These are phyloP conservation scores for Leptodactylus fallax DNA, from an alignment of 2,797 vertebrate genomes.

Conservation along the genomic window DNA sequence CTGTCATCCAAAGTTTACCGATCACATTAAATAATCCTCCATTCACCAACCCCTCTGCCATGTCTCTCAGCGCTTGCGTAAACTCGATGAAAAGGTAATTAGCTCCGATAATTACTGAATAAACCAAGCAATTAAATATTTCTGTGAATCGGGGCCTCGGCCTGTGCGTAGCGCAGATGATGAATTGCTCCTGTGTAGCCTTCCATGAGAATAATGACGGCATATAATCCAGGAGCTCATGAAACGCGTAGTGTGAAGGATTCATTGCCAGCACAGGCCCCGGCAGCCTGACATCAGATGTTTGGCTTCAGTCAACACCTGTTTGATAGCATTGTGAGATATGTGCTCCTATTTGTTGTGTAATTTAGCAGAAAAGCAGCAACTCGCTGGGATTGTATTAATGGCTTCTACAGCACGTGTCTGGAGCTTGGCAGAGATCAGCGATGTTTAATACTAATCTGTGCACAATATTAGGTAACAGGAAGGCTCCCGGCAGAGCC, in stretches of 20 bases:
- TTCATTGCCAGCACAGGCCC: not conserved
- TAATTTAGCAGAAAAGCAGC: conserved; percentile 30
- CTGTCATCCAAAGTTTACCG: too few relatives aligned
- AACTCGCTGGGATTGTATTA: not conserved
- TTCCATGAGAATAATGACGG: not conserved
- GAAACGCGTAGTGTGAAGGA: not conserved
- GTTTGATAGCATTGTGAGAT: conserved; percentile 6
- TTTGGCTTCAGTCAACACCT: conserved; percentile 23
- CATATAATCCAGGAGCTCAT: conserved; percentile 17
- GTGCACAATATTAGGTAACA: conserved; percentile 25
- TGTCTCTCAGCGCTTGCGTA: conserved; percentile 19
- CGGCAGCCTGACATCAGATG: not conserved
- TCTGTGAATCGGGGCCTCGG: not conserved
- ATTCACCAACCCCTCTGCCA: not conserved
- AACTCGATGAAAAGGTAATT: conserved; percentile 32
- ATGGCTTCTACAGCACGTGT: conserved; percentile 8
- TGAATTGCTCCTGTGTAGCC: conserved; percentile 41
- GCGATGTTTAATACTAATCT: conserved; percentile 24
- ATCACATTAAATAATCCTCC: conserved; percentile 15
- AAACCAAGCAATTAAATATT: conserved; percentile 48
- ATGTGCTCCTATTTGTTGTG: conserved; percentile 22
- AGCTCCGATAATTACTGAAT: conserved; percentile 32
- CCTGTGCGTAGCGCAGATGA: not conserved
- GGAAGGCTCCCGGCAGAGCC: not conserved
- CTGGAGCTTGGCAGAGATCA: conserved; percentile 2